These are phyloP conservation scores for Eucriotettix oculatus DNA, from an alignment of 2,888 invertebrate species.

Conservation along the genomic window DNA sequence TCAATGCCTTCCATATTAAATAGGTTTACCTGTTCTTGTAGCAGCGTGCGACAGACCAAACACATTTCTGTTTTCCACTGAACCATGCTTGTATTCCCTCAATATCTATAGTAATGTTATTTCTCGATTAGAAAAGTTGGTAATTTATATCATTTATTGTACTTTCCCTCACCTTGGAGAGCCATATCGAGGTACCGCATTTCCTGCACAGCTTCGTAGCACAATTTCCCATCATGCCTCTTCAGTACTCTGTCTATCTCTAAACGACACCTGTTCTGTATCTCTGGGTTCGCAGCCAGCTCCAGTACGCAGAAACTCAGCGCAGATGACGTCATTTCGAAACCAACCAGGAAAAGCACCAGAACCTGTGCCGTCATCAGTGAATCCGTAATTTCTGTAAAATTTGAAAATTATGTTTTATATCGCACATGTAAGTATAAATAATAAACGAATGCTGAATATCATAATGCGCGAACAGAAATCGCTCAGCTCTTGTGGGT, in stretches of 20 bases:
- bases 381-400: background rate
- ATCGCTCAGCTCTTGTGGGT: too few species aligned
- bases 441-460: too few species aligned
- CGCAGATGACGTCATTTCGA: background rate
- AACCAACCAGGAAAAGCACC: background rate
- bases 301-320: background rate
- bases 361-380: background rate
- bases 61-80: too few species aligned
- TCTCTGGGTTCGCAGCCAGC: background rate
- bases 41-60: too few species aligned
- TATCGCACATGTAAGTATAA: too few species aligned
- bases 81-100: too few species aligned
- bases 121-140: too few species aligned
- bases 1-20: too few species aligned
- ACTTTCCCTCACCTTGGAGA: background rate
- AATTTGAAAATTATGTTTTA: background rate
- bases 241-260: background rate
- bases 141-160: too few species aligned
- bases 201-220: background rate
- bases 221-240: background rate
- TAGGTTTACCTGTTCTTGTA: too few species aligned
- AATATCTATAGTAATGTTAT: too few species aligned
- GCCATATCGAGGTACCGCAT: background rate
- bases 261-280: background rate
- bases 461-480: too few species aligned